Evolutionary conservation across 2,113 vertebrate species (phyloP).

Genomic region (Thryonomys swinderianus): DNA sequence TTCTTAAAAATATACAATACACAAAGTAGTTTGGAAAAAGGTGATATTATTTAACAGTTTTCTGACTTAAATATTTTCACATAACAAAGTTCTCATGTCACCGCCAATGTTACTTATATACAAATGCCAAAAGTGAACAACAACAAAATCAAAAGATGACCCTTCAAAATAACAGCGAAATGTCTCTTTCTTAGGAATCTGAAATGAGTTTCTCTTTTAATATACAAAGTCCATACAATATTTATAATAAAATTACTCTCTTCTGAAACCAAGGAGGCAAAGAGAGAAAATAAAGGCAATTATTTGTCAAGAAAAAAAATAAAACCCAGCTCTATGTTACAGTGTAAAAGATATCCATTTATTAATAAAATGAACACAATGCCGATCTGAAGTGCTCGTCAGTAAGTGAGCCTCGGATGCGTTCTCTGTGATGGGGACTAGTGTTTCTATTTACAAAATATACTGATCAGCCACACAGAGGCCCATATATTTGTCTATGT

Average conservation of each 20-base stretch:
- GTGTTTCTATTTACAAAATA: conserved; percentile 87
- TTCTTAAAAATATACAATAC: conserved; percentile 82
- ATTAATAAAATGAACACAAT: conserved; percentile 72
- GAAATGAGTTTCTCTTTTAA: conserved; percentile 77
- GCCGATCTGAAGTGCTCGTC: conserved; percentile 73
- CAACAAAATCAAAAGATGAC: conserved; percentile 79
- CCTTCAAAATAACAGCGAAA: conserved; percentile 81
- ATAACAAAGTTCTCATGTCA: conserved; percentile 88
- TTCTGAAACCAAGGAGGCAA: conserved; percentile 63
- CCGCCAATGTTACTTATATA: conserved; percentile 85
- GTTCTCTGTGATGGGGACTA: conserved; percentile 67
- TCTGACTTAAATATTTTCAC: conserved; percentile 91
- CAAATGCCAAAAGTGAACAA: conserved; percentile 83
- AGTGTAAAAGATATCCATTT: conserved; percentile 75
- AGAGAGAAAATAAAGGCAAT: conserved; percentile 78
- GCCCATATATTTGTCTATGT: conserved; percentile 81
- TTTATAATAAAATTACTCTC: conserved; percentile 80
- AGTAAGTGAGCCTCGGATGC: conserved; percentile 73
- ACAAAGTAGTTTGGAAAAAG: conserved; percentile 85
- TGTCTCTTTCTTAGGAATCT: conserved; percentile 74
- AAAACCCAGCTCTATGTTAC: conserved; percentile 78
- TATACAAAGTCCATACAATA: conserved; percentile 81
- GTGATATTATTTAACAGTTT: conserved; percentile 89
- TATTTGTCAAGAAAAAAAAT: conserved; percentile 78
- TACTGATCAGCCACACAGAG: conserved; percentile 86